Evolutionary conservation across 2,888 invertebrate species (phyloP).

Genomic region (Mimumesa dahlbomi): DNA sequence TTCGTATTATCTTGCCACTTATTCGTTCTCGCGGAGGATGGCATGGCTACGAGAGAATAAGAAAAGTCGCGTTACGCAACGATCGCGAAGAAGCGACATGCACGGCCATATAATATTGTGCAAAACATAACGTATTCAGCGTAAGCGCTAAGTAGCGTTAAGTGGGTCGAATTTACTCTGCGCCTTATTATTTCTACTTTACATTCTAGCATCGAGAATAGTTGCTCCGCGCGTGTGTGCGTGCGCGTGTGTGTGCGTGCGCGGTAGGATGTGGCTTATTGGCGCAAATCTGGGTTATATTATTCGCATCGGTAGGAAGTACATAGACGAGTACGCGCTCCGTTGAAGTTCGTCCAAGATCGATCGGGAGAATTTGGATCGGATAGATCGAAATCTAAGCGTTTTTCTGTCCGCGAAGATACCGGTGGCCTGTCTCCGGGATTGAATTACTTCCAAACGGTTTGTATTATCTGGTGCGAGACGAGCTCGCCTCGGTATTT

Average conservation of each 20-base stretch:
- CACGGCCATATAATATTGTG: conserved; percentile 74
- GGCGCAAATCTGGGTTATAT: conserved; percentile 78
- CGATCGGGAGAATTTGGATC: not conserved
- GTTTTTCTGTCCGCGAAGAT: too few species aligned
- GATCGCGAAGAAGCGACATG: conserved; percentile 41
- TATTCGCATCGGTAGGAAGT: conserved; percentile 68
- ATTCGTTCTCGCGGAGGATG: not conserved
- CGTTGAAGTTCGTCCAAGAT: conserved; percentile 4
- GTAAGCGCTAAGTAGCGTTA: conserved; percentile 79
- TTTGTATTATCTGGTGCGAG: not conserved
- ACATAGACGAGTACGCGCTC: conserved; percentile 27
- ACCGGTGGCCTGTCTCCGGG: too few species aligned
- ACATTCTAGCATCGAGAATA: conserved; percentile 74
- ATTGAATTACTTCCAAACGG: not conserved
- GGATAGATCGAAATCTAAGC: too few species aligned
- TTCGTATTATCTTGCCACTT: too few species aligned
- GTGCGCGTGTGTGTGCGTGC: conserved; percentile 6
- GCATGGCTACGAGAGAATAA: not conserved
- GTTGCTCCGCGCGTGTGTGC: conserved; percentile 39
- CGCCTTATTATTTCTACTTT: conserved; percentile 77
- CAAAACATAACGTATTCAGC: conserved; percentile 79
- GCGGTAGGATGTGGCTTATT: conserved; percentile 77
- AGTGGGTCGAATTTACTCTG: conserved; percentile 80
- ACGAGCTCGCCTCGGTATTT: too few species aligned
- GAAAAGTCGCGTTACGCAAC: conserved; percentile 41